These are phyloP conservation scores for Ochropleura leucogaster DNA, from an alignment of 2,888 invertebrate genomes.

Conservation along the genomic window DNA sequence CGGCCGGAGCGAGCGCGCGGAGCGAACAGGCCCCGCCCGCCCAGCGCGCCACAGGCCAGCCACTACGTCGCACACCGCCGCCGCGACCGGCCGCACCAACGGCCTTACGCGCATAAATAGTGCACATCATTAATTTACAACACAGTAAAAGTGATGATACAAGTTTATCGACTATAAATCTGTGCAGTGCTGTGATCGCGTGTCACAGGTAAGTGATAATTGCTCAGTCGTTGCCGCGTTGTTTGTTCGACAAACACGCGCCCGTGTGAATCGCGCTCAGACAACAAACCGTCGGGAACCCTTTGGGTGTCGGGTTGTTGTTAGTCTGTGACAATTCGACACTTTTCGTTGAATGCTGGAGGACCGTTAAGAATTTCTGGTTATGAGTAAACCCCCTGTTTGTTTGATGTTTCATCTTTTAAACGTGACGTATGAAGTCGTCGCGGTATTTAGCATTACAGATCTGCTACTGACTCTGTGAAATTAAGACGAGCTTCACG, in stretches of 20 bases:
- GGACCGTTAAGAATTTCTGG: slow-evolving; percentile 67
- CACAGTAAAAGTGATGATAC: slow-evolving; percentile 90
- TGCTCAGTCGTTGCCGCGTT: slow-evolving; percentile 84
- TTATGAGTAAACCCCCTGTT: slow-evolving; percentile 62
- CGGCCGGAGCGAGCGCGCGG: slow-evolving; percentile 65
- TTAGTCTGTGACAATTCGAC: slow-evolving; percentile 81
- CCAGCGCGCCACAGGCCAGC: slow-evolving; percentile 75
- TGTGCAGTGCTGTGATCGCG: slow-evolving; percentile 88
- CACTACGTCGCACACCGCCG: slow-evolving; percentile 81
- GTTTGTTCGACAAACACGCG: slow-evolving; percentile 85
- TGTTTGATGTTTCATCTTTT: slow-evolving; percentile 48
- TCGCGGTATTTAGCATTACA: slow-evolving; percentile 30
- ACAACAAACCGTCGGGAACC: slow-evolving; percentile 76
- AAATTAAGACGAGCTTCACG: slow-evolving; percentile 28
- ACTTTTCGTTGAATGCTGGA: slow-evolving; percentile 72
- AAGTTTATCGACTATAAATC: slow-evolving; percentile 89
- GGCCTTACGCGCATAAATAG: slow-evolving; percentile 76
- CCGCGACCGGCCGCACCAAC: slow-evolving; percentile 82
- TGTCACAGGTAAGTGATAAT: slow-evolving; percentile 90
- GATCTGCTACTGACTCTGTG: slow-evolving; percentile 41
- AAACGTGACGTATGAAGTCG: slow-evolving; percentile 34
- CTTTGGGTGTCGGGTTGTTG: slow-evolving; percentile 75
- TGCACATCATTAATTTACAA: slow-evolving; percentile 88
- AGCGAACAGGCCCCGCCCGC: slow-evolving; percentile 82
- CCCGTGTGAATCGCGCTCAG: slow-evolving; percentile 72